Evolutionary conservation across 1,140 invertebrate species (phyloP).

Genomic region (Brachionus rubens): DNA sequence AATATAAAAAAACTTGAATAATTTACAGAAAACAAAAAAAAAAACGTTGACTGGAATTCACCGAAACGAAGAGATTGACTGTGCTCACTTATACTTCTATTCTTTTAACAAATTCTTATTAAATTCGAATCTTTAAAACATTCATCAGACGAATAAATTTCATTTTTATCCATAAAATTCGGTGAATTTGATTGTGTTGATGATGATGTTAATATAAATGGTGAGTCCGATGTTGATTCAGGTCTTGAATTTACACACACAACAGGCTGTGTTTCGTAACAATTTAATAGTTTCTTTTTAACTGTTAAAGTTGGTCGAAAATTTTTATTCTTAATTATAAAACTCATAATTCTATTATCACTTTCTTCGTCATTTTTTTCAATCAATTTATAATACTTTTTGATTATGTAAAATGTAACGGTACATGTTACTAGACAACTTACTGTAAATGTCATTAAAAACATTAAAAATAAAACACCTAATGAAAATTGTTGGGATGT

Average conservation of each 20-base stretch:
- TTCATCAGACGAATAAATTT: neutral
- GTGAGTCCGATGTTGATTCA: neutral
- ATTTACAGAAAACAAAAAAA: too few species aligned
- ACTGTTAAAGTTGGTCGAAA: neutral
- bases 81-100: neutral
- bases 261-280: constrained; percentile 28
- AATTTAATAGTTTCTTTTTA: constrained; percentile 15
- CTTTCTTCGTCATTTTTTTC: neutral
- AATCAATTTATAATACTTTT: neutral
- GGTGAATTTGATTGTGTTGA: constrained; percentile 16
- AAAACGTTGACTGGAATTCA: constrained; percentile 16
- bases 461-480: neutral
- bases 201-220: neutral
- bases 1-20: too few species aligned
- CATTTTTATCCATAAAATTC: neutral
- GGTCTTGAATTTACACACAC: neutral
- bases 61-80: neutral
- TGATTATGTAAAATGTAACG: neutral
- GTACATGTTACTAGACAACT: neutral
- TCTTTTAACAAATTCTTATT: constrained; percentile 9
- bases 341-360: neutral
- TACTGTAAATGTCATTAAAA: neutral
- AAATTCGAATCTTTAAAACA: constrained; percentile 2
- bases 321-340: neutral
- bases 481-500: neutral